phyloP scores from a whole-genome alignment of 2,113 vertebrate species.

The Cololabis saira region DNA sequence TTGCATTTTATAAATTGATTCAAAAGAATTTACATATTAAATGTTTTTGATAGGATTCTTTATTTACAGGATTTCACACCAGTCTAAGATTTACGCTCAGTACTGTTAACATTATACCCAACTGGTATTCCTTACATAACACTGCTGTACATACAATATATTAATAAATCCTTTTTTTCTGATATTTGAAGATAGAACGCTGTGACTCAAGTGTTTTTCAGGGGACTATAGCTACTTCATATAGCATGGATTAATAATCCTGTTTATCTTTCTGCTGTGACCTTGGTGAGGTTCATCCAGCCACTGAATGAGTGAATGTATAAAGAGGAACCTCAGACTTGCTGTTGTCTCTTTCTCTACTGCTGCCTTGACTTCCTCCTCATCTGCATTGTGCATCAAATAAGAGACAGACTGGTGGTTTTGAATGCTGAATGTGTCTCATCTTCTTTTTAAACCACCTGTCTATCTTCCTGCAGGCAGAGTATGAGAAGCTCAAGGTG shows the following conservation, averaged over 20 bases:
- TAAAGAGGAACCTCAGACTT: constrained; percentile 33
- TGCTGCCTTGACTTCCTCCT: not conserved
- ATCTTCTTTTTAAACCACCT: constrained; percentile 12
- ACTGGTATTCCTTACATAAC: too few relatives aligned
- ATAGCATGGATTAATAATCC: constrained; percentile 54
- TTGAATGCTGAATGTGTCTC: constrained; percentile 14
- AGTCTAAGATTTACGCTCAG: too few relatives aligned
- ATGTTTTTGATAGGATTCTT: too few relatives aligned
- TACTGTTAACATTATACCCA: too few relatives aligned
- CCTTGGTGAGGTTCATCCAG: constrained; percentile 57
- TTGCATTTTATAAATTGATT: too few relatives aligned
- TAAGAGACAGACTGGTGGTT: constrained; percentile 2
- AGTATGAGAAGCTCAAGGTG: constrained; percentile 34
- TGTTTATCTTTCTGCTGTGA: constrained; percentile 49
- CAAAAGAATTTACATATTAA: too few relatives aligned
- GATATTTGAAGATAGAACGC: not conserved
- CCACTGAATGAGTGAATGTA: constrained; percentile 39
- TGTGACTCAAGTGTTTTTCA: constrained; percentile 6
- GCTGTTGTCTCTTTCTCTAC: not conserved
- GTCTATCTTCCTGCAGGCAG: constrained; percentile 13
- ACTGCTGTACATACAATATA: too few relatives aligned
- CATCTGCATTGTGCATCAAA: constrained; percentile 13
- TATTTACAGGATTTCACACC: too few relatives aligned
- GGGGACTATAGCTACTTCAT: constrained; percentile 38
- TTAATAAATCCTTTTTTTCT: not conserved